These are phyloP conservation scores for Lutjanus erythropterus DNA, from an alignment of 2,113 vertebrate species.

Conservation along the genomic window DNA sequence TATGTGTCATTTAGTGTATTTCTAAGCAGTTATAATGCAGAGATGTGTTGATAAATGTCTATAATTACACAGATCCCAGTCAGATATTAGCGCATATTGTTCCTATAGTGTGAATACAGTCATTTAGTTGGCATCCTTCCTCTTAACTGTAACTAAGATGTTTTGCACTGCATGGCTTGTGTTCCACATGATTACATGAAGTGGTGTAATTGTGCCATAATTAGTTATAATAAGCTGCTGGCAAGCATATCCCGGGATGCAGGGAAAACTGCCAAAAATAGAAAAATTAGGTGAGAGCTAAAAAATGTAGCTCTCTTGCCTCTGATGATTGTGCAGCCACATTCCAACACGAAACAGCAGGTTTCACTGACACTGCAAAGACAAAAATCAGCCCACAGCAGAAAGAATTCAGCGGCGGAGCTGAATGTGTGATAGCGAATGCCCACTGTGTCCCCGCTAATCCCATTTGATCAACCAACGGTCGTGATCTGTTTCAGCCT, in stretches of 20 bases:
- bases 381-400: conserved; percentile 7
- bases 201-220: conserved; percentile 69
- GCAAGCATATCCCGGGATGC: conserved; percentile 48
- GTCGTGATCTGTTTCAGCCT: conserved; percentile 6
- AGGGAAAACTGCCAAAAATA: conserved; percentile 66
- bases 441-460: conserved; percentile 14
- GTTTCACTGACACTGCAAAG: conserved; percentile 13
- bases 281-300: conserved; percentile 50
- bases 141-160: conserved; percentile 53
- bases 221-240: conserved; percentile 72
- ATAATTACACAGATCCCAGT: background rate
- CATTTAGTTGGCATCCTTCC: conserved; percentile 35
- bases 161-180: conserved; percentile 45
- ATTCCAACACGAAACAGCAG: conserved; percentile 39
- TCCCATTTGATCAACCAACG: conserved; percentile 28
- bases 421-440: conserved; percentile 17
- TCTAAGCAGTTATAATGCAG: background rate
- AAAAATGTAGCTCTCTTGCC: conserved; percentile 17
- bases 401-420: conserved; percentile 3
- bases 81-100: conserved; percentile 23
- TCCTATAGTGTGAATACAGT: conserved; percentile 14
- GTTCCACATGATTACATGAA: conserved; percentile 69
- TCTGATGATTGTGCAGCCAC: conserved; percentile 48
- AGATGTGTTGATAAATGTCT: background rate
- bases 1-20: background rate